Base-by-base conservation (phyloP, 2,797 vertebrate genomes). In the Takifugu ocellatus region DNA sequence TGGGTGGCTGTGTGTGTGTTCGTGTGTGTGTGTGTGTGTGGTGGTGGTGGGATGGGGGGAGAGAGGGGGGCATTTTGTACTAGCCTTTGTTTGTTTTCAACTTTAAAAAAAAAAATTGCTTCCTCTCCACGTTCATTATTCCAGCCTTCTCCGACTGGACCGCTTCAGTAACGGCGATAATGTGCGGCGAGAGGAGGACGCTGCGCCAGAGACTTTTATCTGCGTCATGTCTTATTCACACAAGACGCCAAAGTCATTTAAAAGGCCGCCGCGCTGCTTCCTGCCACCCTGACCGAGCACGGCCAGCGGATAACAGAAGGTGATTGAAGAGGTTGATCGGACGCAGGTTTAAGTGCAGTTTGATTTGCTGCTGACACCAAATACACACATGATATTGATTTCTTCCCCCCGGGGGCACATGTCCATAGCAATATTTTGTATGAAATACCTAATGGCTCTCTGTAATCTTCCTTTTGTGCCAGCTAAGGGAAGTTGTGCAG, bases 1-100 rank as follows among this genome's bases (percentile, higher is more conserved):
- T 83, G 79, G 76, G 75, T 85, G 84, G 70, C 66, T 74, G 33
- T 72, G 59, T 61, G 64, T 53, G 61, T 56, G 31, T 47, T 47
- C 45, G 59, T 62, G 73, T 54, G 59, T 47, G 53, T 59, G 53
- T 59, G 53, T 61, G 49, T 53, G 54, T 45, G 64, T 59, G 69
- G 9, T 33, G 31, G 5, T 8, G 6, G 9, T 7, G 9, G 31
- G 36, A 39, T 36, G 42, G 17, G 17, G 51, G 26, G 49, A 21
- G 27, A 25, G 56, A 51, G 54, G 12, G 36, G 39, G 66, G 48
- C 42, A 64, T 68, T 70, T 64, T 72, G 54, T 62, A 43, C 51
- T 67, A 70, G 69, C 69, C 6, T 54, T 53, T 81, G 57, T 72
- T 74, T 59, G 27, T 77, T 72, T 45, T 39, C 14, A 39, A 39